Evolutionary conservation across 2,113 vertebrate species (phyloP), one percentile per base, ranked within the genome.

Genomic region (Capra hircus): DNA sequence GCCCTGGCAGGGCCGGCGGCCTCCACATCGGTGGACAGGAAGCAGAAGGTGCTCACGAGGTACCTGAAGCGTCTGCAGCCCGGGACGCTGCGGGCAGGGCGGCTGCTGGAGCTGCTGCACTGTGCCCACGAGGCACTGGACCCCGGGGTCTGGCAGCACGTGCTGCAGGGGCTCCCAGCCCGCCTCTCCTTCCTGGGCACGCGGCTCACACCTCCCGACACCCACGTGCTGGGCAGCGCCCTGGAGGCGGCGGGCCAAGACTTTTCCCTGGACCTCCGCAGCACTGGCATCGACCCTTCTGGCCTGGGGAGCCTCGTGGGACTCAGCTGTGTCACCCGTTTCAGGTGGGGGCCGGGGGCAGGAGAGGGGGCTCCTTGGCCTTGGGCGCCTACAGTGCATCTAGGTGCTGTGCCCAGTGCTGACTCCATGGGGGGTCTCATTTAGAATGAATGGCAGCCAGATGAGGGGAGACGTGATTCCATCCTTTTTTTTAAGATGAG

Each of bases 61-160:
- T 99, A 99, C 74, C 93, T 99, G 94, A 98, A 97, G 95, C 98
- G 98, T 48, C 98, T 99, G 53, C 98, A 98, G 55, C 98, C 98
- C 0, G 71, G 95, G 0, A 90, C 98, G 0, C 98, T 99, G 88
- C 98, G 89, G n/a, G 98, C 99, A 0, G 98, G 98, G 48, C 99
- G 98, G 96, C 95, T 99, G 50, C 98, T 99, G 40, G 99, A 99
- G 95, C 98, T 99, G 10, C 99, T 99, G 27, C 99, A 99, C 92
- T 99, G 99, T 33, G 93, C 99, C 81, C 99, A 99, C 0, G 99
- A 99, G 98, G 98, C 99, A 0, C 67, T 90, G 40, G 98, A 98
- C 11, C 52, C 27, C 0, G 98, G 97, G 6, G 97, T 99, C 21
- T 94, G 98, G 88, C 95, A 97, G 93, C 98, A 99, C 0, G 98